Evolutionary conservation across 2,113 vertebrate genomes (phyloP), one percentile per base, ranked within the genome.

Genomic region (Oncorhynchus kisutch): DNA sequence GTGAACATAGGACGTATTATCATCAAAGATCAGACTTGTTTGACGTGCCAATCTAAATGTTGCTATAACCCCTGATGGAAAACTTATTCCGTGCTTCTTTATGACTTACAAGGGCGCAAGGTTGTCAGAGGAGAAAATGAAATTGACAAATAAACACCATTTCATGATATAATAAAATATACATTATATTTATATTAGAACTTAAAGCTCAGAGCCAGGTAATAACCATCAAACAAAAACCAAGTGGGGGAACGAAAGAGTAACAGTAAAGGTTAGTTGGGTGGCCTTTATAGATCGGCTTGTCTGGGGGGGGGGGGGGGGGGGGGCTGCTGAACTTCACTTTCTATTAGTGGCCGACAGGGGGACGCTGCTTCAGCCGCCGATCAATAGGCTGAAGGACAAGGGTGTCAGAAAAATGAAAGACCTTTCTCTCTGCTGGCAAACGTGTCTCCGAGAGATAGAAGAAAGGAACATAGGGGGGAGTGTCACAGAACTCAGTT

Each of bases 321-420:
- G 73, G 72, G 68, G 66, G 81, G 80, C 87, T 92, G 90, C 93
- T 91, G 91, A 92, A 93, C 91, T 92, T 92, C 90, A 91, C 86
- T 92, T 91, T 92, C 88, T 93, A 92, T 93, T 91, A 93, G 90
- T 76, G 75, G 88, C 81, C 77, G 84, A 90, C 86, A 82, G 79
- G 77, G 82, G 79, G 88, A 91, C 82, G 80, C 81, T 79, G 60
- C 83, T 87, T 88, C 76, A 4, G 86, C 82, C 72, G 74, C 88
- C 88, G 90, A 93, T 94, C 92, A 92, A 94, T 93, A 93, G 88
- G 84, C 89, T 93, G 90, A 93, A 94, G 92, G 90, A 94, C 92
- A 90, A 88, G 84, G 72, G 83, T 93, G 92, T 93, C 90, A 93
- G 85, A 91, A 90, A 93, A 93, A 91, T 89, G 82, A 89, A 88